phyloP scores from a whole-genome alignment of 2,888 invertebrate species.

The Diogma glabrata region DNA sequence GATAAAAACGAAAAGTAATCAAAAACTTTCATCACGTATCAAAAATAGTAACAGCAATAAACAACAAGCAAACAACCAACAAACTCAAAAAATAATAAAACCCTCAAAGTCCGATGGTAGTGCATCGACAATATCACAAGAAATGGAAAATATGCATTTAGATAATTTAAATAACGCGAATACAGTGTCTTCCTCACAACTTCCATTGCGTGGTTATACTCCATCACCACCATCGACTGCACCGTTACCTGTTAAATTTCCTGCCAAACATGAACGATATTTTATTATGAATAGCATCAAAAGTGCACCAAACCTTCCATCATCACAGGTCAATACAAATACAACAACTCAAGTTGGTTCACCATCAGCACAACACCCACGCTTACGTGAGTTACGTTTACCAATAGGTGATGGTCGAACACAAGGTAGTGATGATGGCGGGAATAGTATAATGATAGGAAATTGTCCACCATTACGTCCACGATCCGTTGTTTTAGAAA shows the following conservation, averaged over 20 bases:
- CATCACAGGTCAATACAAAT: slow-evolving; percentile 48
- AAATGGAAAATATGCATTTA: slow-evolving; percentile 48
- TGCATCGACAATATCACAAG: slow-evolving; percentile 30
- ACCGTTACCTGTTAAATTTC: slow-evolving; percentile 70
- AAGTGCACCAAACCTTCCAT: slow-evolving; percentile 68
- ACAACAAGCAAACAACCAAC: slow-evolving; percentile 31
- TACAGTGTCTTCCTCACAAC: slow-evolving; percentile 41
- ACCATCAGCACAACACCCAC: slow-evolving; percentile 50
- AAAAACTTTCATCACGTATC: slow-evolving; percentile 36
- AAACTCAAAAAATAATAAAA: slow-evolving; percentile 27
- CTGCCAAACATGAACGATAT: slow-evolving; percentile 41
- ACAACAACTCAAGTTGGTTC: slow-evolving; percentile 24
- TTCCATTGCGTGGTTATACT: slow-evolving; percentile 59
- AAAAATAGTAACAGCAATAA: slow-evolving; percentile 42
- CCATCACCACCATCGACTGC: slow-evolving; percentile 78
- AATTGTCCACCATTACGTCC: slow-evolving; percentile 52
- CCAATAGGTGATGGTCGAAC: slow-evolving; percentile 58
- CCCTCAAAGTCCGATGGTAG: slow-evolving; percentile 18
- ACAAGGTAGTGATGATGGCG: slow-evolving; percentile 47
- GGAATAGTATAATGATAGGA: slow-evolving; percentile 46
- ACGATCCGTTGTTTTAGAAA: slow-evolving; percentile 45
- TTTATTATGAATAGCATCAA: slow-evolving; percentile 66
- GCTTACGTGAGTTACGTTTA: slow-evolving; percentile 60
- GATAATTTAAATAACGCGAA: slow-evolving; percentile 41
- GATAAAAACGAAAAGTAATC: slow-evolving; percentile 13